These are phyloP conservation scores for Spisula solida DNA, from an alignment of 2,888 invertebrate genomes.

Conservation along the genomic window DNA sequence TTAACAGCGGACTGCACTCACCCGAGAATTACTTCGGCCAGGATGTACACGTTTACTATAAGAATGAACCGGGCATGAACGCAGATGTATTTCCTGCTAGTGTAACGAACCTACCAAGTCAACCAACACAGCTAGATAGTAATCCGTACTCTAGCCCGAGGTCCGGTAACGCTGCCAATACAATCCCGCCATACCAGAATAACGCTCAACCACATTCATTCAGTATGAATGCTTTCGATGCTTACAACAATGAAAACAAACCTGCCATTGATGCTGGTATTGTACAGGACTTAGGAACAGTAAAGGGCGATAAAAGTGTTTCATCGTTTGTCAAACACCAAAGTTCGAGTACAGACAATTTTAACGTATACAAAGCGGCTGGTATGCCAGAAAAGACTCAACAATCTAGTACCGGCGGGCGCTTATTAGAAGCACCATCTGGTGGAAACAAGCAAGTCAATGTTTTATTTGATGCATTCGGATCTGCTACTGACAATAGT, in stretches of 20 bases:
- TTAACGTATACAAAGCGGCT: neutral
- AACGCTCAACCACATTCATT: neutral
- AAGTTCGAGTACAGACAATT: constrained; percentile 8
- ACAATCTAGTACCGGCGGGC: neutral
- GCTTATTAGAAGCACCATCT: neutral
- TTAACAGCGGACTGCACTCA: constrained; percentile 14
- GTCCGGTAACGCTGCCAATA: neutral
- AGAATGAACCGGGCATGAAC: neutral
- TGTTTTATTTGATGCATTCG: constrained; percentile 5
- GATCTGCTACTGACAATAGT: neutral
- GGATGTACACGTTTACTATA: constrained; percentile 1
- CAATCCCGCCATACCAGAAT: neutral
- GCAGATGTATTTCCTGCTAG: neutral
- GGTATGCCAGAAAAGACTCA: neutral
- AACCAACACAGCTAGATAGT: neutral
- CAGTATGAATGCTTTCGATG: neutral
- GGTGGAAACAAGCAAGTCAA: neutral
- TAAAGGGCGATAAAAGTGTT: neutral
- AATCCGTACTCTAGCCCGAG: neutral
- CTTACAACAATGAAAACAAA: neutral
- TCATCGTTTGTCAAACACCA: neutral
- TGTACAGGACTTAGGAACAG: neutral
- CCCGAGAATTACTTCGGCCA: constrained; percentile 33
- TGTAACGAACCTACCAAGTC: neutral
- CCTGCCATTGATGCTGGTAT: neutral